A percentile compares a stretch with the other conserved stretches of the same genome.
Conservation (phyloP, 2,113 vertebrate species). For the Delphinus delphis region DNA sequence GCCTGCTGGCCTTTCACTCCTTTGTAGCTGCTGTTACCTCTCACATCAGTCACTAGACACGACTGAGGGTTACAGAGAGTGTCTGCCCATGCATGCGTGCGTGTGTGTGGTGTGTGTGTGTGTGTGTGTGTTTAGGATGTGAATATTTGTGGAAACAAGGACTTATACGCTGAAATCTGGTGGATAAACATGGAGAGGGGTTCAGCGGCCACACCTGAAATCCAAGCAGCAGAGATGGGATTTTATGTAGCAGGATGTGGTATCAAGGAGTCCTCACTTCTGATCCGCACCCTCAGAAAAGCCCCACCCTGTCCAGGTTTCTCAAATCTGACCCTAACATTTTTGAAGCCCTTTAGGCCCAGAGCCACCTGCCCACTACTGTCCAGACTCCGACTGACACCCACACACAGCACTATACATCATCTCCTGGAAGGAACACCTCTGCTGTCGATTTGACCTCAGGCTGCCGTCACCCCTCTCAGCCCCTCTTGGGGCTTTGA, state of each 20-base stretch:
- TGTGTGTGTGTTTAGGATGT: neutral
- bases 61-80: neutral
- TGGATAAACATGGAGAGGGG: neutral
- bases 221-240: neutral
- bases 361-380: neutral
- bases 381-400: neutral
- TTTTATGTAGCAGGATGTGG: neutral
- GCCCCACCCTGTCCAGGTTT: neutral
- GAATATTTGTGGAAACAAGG: neutral
- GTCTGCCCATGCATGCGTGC: no score
- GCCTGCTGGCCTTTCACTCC: neutral
- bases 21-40: neutral
- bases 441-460: neutral
- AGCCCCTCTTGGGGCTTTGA: neutral
- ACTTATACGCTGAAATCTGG: neutral
- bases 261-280: neutral
- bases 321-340: neutral
- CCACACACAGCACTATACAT: neutral
- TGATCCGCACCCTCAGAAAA: neutral
- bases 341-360: neutral
- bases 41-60: neutral
- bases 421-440: neutral
- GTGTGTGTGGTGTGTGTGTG: no score
- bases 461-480: neutral
- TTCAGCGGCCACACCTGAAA: neutral